Base-by-base conservation (phyloP, 2,888 invertebrate genomes). In the Stenotaenia linearis region DNA sequence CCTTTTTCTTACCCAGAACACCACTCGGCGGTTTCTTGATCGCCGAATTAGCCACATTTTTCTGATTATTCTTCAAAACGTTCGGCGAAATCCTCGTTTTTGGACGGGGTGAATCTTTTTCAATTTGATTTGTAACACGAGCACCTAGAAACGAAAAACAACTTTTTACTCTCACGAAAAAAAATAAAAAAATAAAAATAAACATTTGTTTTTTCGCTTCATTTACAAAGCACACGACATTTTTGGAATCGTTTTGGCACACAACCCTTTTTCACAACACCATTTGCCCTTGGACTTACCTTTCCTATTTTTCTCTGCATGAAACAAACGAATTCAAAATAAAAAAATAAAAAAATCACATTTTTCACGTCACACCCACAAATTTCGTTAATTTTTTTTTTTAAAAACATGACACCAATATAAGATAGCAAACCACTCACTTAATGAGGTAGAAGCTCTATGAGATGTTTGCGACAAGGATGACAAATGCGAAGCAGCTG, bases 401-500 rank as follows among this genome's bases (percentile, higher is more conserved):
- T 12, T 1, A 28, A 12, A 12, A 69, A 69, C n/a, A 69, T 12
- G 28, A 69, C 1, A 75, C 1, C 30, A 75, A 18, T 12, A 5
- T 1, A 2, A 15, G 2, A 4, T 1, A 40, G 7, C 18, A 40
- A 77, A 40, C 25, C 5, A 78, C 45, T 77, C 35, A 77, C 77
- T 77, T 18, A 77, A 37, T 40, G 77, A 77, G 23, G 77, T 12
- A n/a, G 30, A 32, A 35, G 77, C 4, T 12, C n/a, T 37, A 50
- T 56, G 23, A 18, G 78, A 78, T 23, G 28, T 56, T 25, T 56
- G 78, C 9, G 50, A 50, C 25, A 28, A 45, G 25, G 78, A 40
- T 32, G 78, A 78, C 15, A 78, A 25, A 56, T 78, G 78, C 3
- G 78, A 78, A 15, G 78, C 56, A 50, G 78, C 78, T 28, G 78